Base-by-base conservation (phyloP, 2,888 invertebrate species). In the Polymixis lichenea region DNA sequence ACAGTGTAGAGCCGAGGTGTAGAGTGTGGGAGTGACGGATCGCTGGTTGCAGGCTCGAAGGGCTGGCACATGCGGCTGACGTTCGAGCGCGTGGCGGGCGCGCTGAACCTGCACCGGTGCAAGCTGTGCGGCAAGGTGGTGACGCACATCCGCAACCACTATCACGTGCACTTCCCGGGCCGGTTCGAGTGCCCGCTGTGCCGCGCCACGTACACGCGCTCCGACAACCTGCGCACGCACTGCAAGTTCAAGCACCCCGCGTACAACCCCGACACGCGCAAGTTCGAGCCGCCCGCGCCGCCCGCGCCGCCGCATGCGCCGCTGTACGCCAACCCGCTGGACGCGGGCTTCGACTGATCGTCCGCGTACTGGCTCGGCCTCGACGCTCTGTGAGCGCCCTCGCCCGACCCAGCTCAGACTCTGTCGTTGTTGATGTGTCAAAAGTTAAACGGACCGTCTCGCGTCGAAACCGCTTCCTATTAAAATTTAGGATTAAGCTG, bases 11-110 rank as follows among this genome's bases (percentile, higher is more conserved):
- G 69, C 69, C 55, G 75, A 72, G 80, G 82, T 73, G 86, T 77
- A 67, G 78, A 79, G 83, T 81, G 89, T 75, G 88, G 87, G 86
- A 86, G 91, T 91, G 93, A 91, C 90, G 84, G 85, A 86, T 89
- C 95, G 97, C 97, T 97, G 97, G 97, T 98, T 98, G 97, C 98
- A 98, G 98, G 98, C 98, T 98, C 98, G 96, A 98, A 98, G 98
- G 98, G 98, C 97, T 98, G 98, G 98, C 98, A 98, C 97, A 98
- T 98, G 98, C 98, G 98, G 97, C 98, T 98, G 97, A 98, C 98
- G 97, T 98, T 98, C 97, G 98, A 98, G 97, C 98, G 98, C 94
- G 98, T 98, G 97, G 98, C 98, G 97, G 98, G 98, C 97, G 98
- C 98, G 97, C 98, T 98, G 96, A 98, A 98, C 97, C 98, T 98